A percentile compares a stretch with the other conserved stretches of the same genome.
Conservation (phyloP, 2,113 vertebrate genomes). For the Actenoides lindsayi region DNA sequence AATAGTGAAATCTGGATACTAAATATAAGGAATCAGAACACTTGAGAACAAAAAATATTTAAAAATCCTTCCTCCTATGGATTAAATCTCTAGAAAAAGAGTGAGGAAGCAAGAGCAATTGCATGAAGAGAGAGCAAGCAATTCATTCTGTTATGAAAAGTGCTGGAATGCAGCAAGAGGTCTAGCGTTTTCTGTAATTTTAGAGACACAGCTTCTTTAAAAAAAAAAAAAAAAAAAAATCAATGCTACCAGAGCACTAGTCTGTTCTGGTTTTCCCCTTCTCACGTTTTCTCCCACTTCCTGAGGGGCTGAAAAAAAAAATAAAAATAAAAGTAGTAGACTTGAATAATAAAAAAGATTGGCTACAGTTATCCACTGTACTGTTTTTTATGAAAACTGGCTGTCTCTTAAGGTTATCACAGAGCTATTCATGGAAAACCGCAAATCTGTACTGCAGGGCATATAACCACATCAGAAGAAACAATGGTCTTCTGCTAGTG, state of each 20-base stretch:
- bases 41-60: not conserved
- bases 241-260: not conserved
- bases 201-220: not conserved
- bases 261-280: not conserved
- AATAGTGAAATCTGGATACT: not conserved
- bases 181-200: not conserved
- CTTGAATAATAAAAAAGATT: not conserved
- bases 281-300: not conserved
- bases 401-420: not conserved
- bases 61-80: fast-evolving
- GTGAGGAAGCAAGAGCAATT: not conserved
- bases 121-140: not conserved
- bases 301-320: not conserved
- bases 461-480: not conserved
- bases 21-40: not conserved
- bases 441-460: not conserved
- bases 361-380: not conserved
- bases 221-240: not conserved
- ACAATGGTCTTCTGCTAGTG: not conserved
- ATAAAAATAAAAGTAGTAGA: not conserved
- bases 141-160: not conserved
- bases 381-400: not conserved
- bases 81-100: not conserved
- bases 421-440: not conserved
- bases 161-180: not conserved